phyloP scores from a whole-genome alignment of 2,888 invertebrate species.

The Archaeoteleia sp. region DNA sequence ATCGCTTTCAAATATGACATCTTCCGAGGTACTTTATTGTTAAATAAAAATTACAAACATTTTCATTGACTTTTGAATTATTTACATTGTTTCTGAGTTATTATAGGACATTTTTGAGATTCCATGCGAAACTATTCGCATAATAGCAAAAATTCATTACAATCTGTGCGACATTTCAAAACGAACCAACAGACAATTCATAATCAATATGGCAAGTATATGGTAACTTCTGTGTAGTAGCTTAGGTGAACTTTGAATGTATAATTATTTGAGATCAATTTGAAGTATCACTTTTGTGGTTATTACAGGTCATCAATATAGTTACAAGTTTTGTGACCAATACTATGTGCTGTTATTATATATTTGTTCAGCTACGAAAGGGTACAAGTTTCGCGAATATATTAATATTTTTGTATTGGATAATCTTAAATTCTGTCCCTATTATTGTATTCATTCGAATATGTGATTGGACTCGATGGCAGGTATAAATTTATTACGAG shows the following conservation, averaged over 20 bases:
- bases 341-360: conserved; percentile 34
- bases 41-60: background rate
- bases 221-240: background rate
- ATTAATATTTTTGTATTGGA: no score
- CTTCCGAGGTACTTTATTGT: conserved; percentile 13
- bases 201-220: conserved; percentile 27
- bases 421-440: conserved; percentile 24
- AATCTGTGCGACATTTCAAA: conserved; percentile 31
- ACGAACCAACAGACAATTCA: conserved; percentile 20
- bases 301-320: conserved; percentile 21
- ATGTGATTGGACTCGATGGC: conserved; percentile 39
- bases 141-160: conserved; percentile 32
- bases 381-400: no score
- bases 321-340: conserved; percentile 24
- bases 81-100: conserved; percentile 8
- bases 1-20: background rate
- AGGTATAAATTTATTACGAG: conserved; percentile 17
- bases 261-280: background rate
- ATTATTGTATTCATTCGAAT: conserved; percentile 30
- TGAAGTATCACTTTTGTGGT: background rate
- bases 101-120: background rate
- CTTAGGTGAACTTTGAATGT: no score
- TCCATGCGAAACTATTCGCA: conserved; percentile 18
- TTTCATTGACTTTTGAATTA: background rate
- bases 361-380: conserved; percentile 20